Percentiles rank a stretch among this genome's conserved stretches.
phyloP scores from a whole-genome alignment of 1,140 invertebrate genomes.

The Brachionus manjavacas region DNA sequence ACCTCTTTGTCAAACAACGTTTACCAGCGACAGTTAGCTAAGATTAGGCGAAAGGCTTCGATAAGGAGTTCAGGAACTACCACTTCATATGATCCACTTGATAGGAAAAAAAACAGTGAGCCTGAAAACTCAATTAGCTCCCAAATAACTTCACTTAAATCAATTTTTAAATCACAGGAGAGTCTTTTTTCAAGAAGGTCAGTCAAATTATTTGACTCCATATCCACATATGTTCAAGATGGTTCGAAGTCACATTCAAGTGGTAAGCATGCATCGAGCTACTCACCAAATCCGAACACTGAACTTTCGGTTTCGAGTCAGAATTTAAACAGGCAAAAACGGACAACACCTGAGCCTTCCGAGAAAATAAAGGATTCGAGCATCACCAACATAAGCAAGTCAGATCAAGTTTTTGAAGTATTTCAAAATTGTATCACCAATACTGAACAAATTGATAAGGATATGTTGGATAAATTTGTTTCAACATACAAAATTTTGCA shows the following conservation, averaged over 20 bases:
- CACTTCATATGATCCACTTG: not conserved
- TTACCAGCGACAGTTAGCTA: not conserved
- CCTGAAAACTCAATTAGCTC: not conserved
- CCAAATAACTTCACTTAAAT: not conserved
- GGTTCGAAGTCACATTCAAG: not conserved
- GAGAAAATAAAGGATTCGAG: not conserved
- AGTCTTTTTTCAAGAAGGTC: slow-evolving; percentile 4
- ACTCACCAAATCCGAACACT: not conserved
- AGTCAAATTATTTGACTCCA: not conserved
- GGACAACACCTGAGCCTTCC: not conserved
- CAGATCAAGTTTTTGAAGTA: slow-evolving; percentile 28
- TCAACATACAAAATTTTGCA: slow-evolving; percentile 6
- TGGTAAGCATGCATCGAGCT: not conserved
- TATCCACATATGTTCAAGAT: not conserved
- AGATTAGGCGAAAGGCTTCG: slow-evolving; percentile 5
- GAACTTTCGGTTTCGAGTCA: not conserved
- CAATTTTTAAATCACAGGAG: slow-evolving; percentile 25
- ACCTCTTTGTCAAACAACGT: slow-evolving; percentile 1
- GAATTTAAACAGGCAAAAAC: not conserved
- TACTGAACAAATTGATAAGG: not conserved
- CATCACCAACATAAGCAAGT: not conserved
- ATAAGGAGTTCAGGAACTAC: not conserved
- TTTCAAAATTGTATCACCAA: not conserved
- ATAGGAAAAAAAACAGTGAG: not conserved
- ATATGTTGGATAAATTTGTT: slow-evolving; percentile 10